Evolutionary conservation across 2,113 vertebrate species (phyloP).

Genomic region (Actenoides lindsayi): DNA sequence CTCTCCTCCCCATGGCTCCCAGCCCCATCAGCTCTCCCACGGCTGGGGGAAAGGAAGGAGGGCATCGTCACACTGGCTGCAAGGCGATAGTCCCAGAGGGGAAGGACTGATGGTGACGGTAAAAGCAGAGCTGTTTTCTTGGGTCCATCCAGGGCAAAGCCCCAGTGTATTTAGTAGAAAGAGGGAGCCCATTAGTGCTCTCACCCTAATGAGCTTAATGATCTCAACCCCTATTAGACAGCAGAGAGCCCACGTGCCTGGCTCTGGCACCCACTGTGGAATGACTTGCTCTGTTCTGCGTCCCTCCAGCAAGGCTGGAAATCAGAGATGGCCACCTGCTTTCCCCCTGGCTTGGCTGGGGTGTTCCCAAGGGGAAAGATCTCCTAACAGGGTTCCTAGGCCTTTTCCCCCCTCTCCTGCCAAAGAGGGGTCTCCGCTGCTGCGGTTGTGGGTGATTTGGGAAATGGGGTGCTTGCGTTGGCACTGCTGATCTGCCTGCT

Average conservation of each 20-base stretch:
- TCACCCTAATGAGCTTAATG: not conserved
- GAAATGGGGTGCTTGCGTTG: rapidly evolving
- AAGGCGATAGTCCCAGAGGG: not conserved
- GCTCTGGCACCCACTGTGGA: rapidly evolving
- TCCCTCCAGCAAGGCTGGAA: not conserved
- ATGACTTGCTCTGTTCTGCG: not conserved
- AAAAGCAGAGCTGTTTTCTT: not conserved
- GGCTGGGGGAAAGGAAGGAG: too few relatives aligned
- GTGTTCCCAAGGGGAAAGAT: not conserved
- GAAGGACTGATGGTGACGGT: not conserved
- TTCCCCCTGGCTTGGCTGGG: not conserved
- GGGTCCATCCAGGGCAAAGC: not conserved
- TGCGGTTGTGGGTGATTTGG: rapidly evolving
- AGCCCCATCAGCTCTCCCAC: rapidly evolving
- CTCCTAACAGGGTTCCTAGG: rapidly evolving
- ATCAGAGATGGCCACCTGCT: rapidly evolving
- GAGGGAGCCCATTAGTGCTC: not conserved
- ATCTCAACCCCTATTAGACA: not conserved
- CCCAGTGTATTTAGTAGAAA: not conserved
- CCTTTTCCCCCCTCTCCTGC: not conserved
- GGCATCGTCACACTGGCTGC: rapidly evolving
- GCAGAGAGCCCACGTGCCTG: not conserved
- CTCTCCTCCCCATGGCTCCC: not conserved
- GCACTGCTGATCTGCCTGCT: rapidly evolving
- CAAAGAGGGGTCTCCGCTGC: rapidly evolving